Evolutionary conservation across 2,888 invertebrate genomes (phyloP).

Genomic region (Troilus luridus): DNA sequence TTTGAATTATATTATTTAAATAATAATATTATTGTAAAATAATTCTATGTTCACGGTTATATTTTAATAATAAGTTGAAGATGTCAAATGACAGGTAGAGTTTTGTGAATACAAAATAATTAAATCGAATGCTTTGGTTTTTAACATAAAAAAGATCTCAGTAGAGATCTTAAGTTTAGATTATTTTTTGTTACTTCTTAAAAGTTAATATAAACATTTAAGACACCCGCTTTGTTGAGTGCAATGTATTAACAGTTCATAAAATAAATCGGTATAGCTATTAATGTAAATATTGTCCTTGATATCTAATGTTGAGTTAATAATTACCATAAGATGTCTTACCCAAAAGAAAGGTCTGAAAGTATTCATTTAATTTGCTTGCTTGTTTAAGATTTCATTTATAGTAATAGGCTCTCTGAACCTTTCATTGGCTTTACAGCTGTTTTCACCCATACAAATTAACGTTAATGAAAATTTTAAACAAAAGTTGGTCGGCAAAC

Average conservation of each 20-base stretch:
- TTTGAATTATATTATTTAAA: not conserved
- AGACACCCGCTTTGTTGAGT: not conserved
- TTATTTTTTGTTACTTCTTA: not conserved
- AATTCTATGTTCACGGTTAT: not conserved
- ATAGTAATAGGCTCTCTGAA: not conserved
- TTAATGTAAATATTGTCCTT: not conserved
- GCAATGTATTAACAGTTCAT: not conserved
- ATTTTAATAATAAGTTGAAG: not conserved
- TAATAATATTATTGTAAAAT: not conserved
- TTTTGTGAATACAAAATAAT: not conserved
- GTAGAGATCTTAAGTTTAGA: not conserved
- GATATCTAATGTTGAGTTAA: not conserved
- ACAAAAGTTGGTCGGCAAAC: not conserved
- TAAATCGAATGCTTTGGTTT: not conserved
- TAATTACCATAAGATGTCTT: not conserved
- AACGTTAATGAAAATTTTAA: not conserved
- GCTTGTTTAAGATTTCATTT: not conserved
- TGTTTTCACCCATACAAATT: not conserved
- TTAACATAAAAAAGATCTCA: not conserved
- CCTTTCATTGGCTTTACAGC: not conserved
- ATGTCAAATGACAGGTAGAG: not conserved
- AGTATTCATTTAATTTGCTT: conserved; percentile 1
- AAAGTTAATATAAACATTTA: not conserved
- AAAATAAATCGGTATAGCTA: not conserved
- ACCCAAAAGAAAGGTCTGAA: conserved; percentile 44